Evolutionary conservation across 2,888 invertebrate genomes (phyloP), one percentile per base, ranked within the genome.

Genomic region (Leptopilina drosophilae): DNA sequence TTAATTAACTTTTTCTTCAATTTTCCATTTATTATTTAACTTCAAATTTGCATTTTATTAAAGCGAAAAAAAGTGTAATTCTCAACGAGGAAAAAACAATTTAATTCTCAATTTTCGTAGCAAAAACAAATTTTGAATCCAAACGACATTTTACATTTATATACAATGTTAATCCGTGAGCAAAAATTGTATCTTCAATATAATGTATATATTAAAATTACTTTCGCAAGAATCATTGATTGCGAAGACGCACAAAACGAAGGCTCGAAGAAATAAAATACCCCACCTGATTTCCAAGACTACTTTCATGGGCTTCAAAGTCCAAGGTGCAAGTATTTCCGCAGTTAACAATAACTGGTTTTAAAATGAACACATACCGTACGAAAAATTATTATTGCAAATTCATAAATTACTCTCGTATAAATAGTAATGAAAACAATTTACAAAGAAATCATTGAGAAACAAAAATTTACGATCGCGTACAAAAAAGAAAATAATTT

Each of bases 241-340:
- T 42, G 46, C 66, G 66, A 66, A 66, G 66, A 66, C 66, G 20
- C 20, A 40, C 62, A 59, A 15, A 46, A 46, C 20, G 42, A 40
- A 66, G 66, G 12, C 42, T 15, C n/a, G 40, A 40, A 15, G 15
- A 42, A 46, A 66, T 42, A 66, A 66, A 66, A 42, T 42, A 40
- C 66, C 66, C 66, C 66, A 66, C 66, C 66, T 66, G 66, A 42
- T 66, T 46, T 46, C 66, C 66, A 46, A 66, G 65, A 66, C 42
- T 66, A 66, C 66, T 66, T 66, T 66, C 66, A 66, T 66, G 42
- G 46, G 15, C 8, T 66, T 66, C 66, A 66, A 66, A 66, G 66
- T 66, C 66, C 66, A 66, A 65, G 42, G 66, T 66, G 42, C 66
- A 66, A 66, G 15, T n/a, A 66, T 66, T 46, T 66, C 42, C 42